Conservation (phyloP, 2,888 invertebrate species). For the Macrosiphum euphorbiae region DNA sequence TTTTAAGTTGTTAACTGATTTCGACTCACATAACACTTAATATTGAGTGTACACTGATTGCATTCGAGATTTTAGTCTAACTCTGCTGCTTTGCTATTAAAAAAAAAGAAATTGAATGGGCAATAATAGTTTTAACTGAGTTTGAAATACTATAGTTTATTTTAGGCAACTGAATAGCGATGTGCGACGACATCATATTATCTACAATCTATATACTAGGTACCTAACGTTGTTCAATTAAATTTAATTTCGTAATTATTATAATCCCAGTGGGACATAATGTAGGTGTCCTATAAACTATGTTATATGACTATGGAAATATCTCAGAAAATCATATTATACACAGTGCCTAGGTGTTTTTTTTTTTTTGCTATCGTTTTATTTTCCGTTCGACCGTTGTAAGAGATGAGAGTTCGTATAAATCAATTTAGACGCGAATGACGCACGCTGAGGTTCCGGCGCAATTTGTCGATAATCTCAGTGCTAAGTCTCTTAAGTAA, state of each 20-base stretch:
- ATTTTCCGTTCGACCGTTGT: background rate
- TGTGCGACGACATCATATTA: background rate
- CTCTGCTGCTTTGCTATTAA: background rate
- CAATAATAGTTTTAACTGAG: background rate
- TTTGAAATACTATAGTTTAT: background rate
- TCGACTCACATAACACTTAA: background rate
- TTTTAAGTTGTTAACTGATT: background rate
- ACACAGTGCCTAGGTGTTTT: background rate
- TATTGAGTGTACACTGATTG: background rate
- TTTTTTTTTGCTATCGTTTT: background rate
- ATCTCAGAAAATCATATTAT: background rate
- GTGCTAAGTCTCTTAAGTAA: background rate
- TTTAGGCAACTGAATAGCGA: background rate
- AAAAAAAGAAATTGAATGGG: background rate
- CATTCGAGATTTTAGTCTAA: background rate
- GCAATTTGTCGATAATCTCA: conserved; percentile 13
- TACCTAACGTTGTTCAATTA: background rate
- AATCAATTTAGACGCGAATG: background rate
- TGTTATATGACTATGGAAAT: background rate
- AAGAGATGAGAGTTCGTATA: background rate
- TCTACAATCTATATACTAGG: background rate
- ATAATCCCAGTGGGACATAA: background rate
- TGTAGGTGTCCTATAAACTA: background rate
- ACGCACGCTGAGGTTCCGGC: background rate
- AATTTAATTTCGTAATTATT: background rate